Conservation (phyloP, 2,113 vertebrate genomes). For the Dipodomys merriami region DNA sequence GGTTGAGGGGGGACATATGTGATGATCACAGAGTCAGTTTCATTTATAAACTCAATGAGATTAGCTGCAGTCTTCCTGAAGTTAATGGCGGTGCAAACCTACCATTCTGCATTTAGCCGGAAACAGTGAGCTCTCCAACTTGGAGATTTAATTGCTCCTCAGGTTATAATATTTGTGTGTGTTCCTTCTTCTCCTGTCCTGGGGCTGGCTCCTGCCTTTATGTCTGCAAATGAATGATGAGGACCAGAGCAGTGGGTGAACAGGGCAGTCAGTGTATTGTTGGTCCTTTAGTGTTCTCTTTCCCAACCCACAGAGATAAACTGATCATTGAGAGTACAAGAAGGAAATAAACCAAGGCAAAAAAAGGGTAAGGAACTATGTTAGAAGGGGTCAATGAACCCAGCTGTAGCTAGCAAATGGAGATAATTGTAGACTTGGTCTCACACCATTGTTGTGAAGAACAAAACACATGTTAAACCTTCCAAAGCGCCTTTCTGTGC, state of each 20-base stretch:
- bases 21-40: constrained; percentile 52
- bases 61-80: constrained; percentile 73
- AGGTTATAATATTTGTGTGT: constrained; percentile 71
- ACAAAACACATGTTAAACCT: not conserved
- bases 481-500: not conserved
- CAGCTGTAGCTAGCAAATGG: not conserved
- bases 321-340: constrained; percentile 34
- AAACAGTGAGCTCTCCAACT: constrained; percentile 68
- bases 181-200: constrained; percentile 50
- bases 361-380: not conserved
- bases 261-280: not conserved
- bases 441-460: not conserved
- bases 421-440: not conserved
- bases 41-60: constrained; percentile 62
- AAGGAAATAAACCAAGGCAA: not conserved
- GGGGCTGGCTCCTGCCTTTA: constrained; percentile 48
- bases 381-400: not conserved
- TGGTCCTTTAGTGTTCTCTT: not conserved
- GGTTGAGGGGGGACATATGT: constrained; percentile 67
- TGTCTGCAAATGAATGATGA: constrained; percentile 68
- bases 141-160: constrained; percentile 78
- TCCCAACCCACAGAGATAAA: not conserved
- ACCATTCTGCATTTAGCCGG: constrained; percentile 78
- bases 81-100: constrained; percentile 72
- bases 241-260: constrained; percentile 38